Conservation (phyloP, 2,797 vertebrate species). For the Lutjanus campechanus region DNA sequence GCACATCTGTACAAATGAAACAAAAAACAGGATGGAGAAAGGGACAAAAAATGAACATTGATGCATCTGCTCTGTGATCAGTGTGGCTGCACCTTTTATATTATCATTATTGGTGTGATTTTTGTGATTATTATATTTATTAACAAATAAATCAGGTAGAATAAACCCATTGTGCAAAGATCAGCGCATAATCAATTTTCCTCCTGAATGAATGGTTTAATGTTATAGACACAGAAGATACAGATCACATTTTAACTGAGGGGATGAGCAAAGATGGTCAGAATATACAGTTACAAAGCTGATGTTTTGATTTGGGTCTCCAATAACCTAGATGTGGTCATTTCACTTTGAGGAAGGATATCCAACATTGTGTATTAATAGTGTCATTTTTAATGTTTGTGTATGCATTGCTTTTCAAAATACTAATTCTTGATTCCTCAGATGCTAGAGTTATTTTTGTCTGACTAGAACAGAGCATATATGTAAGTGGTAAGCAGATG, state of each 20-base stretch:
- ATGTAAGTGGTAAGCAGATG: constrained; percentile 60
- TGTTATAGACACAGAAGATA: not conserved
- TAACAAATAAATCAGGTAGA: not conserved
- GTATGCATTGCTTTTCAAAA: not conserved
- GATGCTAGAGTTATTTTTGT: not conserved
- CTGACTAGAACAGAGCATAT: constrained; percentile 2
- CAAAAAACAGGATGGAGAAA: too few species aligned
- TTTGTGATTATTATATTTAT: not conserved
- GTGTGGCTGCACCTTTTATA: not conserved
- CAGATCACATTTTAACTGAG: not conserved
- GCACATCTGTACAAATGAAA: not conserved
- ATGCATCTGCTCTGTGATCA: not conserved
- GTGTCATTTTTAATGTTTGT: not conserved
- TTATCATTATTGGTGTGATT: not conserved
- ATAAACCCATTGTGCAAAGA: not conserved
- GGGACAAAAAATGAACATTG: not conserved
- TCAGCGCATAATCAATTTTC: not conserved
- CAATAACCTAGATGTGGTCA: not conserved
- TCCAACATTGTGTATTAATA: not conserved
- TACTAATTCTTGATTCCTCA: not conserved
- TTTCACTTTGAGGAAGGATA: not conserved
- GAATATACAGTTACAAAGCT: not conserved
- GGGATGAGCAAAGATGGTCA: not conserved
- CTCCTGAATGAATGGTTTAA: not conserved
- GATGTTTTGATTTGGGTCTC: not conserved